These are phyloP conservation scores for Vidua macroura DNA, from an alignment of 2,113 vertebrate genomes.

Conservation along the genomic window DNA sequence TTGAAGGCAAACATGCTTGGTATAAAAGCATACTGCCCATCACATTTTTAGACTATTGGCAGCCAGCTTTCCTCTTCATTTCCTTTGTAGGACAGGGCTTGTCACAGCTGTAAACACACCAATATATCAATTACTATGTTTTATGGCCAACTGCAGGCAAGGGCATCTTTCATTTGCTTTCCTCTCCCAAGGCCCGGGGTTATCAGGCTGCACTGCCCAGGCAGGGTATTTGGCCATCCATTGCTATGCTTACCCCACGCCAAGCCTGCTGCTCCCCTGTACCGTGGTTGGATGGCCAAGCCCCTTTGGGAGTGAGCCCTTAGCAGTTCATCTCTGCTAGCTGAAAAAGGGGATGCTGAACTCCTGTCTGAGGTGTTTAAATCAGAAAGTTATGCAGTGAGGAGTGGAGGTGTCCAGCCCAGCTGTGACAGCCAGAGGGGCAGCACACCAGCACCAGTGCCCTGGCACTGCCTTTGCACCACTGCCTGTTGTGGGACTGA, in stretches of 20 bases:
- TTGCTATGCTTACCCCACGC: background rate
- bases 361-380: background rate
- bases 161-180: background rate
- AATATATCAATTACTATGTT: conserved; percentile 52
- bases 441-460: accelerated
- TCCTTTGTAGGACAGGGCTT: conserved; percentile 47
- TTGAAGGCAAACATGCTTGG: conserved; percentile 31
- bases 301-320: accelerated
- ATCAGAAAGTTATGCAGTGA: accelerated
- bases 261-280: background rate
- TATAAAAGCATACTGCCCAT: conserved; percentile 43
- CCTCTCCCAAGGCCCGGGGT: background rate
- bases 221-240: background rate
- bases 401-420: background rate
- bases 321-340: background rate
- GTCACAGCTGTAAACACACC: conserved; percentile 23
- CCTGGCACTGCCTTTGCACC: background rate
- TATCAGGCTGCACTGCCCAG: background rate
- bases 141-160: background rate
- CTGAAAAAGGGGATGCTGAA: background rate
- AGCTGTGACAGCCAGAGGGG: background rate
- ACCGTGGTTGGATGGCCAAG: background rate
- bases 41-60: conserved; percentile 49
- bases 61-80: conserved; percentile 56
- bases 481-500: background rate